phyloP scores from a whole-genome alignment of 2,113 vertebrate genomes.

The Charina bottae region DNA sequence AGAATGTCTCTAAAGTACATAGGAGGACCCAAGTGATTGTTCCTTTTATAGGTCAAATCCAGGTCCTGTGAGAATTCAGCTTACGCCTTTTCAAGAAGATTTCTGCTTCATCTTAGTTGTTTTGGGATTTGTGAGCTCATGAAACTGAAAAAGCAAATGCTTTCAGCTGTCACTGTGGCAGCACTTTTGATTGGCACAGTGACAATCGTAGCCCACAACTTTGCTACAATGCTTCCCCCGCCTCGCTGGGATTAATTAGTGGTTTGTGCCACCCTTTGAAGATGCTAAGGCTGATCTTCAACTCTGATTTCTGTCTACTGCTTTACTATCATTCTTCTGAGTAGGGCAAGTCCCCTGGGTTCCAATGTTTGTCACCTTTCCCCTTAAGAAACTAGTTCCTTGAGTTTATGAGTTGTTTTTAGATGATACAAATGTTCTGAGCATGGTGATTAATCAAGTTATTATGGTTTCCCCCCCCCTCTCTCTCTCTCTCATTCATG shows the following conservation, averaged over 20 bases:
- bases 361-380: not conserved
- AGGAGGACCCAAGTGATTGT: not conserved
- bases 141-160: not conserved
- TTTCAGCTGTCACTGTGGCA: conserved; percentile 10
- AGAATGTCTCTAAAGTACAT: not conserved
- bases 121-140: not conserved
- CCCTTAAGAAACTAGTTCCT: not conserved
- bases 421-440: not conserved
- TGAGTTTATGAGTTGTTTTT: not conserved
- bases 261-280: conserved; percentile 30
- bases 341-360: not conserved
- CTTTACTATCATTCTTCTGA: not conserved
- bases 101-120: conserved; percentile 2
- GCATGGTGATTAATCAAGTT: not conserved
- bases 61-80: not conserved
- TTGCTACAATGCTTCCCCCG: conserved; percentile 37
- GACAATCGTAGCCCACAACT: conserved; percentile 5
- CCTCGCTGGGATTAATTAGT: conserved; percentile 43
- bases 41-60: not conserved
- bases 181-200: not conserved
- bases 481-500: not conserved
- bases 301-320: conserved; percentile 11
- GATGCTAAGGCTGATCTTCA: conserved; percentile 3
- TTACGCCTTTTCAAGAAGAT: not conserved
- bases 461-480: not conserved